Evolutionary conservation across 2,888 invertebrate genomes (phyloP), one percentile per base, ranked within the genome.

Genomic region (Cryptus armator): DNA sequence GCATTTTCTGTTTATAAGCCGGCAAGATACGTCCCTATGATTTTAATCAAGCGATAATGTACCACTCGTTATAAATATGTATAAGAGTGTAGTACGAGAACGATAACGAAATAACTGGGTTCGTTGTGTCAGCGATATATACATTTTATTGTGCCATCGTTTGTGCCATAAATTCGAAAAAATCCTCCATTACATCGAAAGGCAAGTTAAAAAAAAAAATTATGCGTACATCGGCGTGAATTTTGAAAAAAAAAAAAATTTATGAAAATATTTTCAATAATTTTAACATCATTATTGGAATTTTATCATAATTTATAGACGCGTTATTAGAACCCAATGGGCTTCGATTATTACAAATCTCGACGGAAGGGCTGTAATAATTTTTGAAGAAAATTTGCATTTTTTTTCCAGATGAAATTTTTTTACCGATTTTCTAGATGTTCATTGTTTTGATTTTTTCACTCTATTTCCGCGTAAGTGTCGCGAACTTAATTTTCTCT

Each of bases 41-140:
- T 44, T 46, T 37, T 19, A n/a, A 29, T 9, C 32, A n/a, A 4
- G 24, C 29, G 32, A 62, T 67, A 43, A 7, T 76, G 67, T 48
- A 51, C 16, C 62, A 68, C 72, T 10, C 43, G 68, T 79, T 75
- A 83, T 56, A 83, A 75, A 79, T 83, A 70, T 79, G 68, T 74
- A 79, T 70, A 56, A 44, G 32, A 79, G 24, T 3, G 37, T 16
- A 14, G 29, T 71, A 70, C 64, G 64, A 46, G 64, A 56, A 71
- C 71, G 80, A 83, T 83, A 80, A 84, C 71, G 80, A 80, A 75
- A 83, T 70, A 75, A 64, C 44, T 75, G 64, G 53, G 53, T 53
- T 48, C 64, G 64, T 75, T 83, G 79, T 79, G 74, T 80, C 56
- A 80, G 44, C 67, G 37, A 64, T 74, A 48, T 81, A 46, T 75